Evolutionary conservation across 2,888 invertebrate species (phyloP), one percentile per base, ranked within the genome.

Genomic region (Sinopyrophorus schimmeli): DNA sequence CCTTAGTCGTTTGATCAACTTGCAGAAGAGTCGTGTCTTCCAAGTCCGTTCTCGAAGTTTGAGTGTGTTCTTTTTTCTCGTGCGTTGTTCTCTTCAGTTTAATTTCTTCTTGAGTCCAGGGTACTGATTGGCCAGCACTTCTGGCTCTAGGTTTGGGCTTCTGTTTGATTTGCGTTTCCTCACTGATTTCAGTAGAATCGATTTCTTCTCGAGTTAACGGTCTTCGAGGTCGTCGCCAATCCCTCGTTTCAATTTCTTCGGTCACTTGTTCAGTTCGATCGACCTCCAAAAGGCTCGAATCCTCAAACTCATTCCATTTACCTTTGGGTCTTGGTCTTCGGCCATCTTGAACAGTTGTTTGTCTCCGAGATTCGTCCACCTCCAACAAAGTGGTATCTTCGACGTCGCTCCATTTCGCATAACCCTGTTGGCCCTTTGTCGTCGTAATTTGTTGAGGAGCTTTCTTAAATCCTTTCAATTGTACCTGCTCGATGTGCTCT

Each of bases 101-200:
- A 9, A 82, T 74, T 54, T 78, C 76, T 70, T 85, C 82, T 63
- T 84, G 79, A 3, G 80, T 86, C 80, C 80, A 79, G 5, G 79
- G 76, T 49, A 55, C 17, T 35, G 14, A 6, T 9, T 35, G 14
- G 14, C 9, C 15, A 3, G n/a, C 10, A 2, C 17, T 20, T 10
- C 32, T 17, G 12, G 17, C 32, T 11, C 20, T 21, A 9, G 21
- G 21, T 5, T 21, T 32, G 9, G 32, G 32, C 18, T 32, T 32
- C 3, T 11, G 11, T 31, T 48, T 43, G 17, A 23, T 15, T 39
- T 30, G 24, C 6, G 37, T 34, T 47, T 47, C 39, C 39, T 41
- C 49, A n/a, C 37, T 39, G 5, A 34, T 30, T 14, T 24, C n/a
- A 26, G n/a, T 28, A 3, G 39, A 11, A 11, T 16, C 17, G 5